Evolutionary conservation across 2,797 vertebrate species (phyloP).

Genomic region (Thripadectes ignobilis): DNA sequence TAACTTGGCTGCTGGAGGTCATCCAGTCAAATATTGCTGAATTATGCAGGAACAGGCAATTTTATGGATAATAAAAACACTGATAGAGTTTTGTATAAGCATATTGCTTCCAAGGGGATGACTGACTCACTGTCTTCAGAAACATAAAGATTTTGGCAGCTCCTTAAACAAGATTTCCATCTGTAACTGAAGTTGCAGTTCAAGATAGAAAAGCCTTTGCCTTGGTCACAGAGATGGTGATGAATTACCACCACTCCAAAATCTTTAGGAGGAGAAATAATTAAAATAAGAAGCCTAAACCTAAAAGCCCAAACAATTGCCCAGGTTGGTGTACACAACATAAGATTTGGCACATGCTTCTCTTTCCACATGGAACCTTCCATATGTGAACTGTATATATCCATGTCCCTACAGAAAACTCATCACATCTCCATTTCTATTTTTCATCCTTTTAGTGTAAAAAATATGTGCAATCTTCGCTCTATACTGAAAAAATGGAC

Average conservation of each 20-base stretch:
- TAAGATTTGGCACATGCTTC: not conserved
- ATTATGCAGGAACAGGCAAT: constrained; percentile 3
- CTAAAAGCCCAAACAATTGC: not conserved
- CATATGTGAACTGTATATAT: not conserved
- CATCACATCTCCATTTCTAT: not conserved
- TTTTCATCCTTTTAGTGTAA: not conserved
- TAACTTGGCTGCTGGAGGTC: not conserved
- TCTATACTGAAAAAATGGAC: not conserved
- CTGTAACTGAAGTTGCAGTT: not conserved
- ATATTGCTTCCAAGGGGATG: not conserved
- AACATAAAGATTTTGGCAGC: not conserved
- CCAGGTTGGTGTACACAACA: not conserved
- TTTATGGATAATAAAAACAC: constrained; percentile 26
- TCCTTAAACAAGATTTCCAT: not conserved
- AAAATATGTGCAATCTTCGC: not conserved
- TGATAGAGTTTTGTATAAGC: constrained; percentile 1
- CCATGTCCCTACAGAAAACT: not conserved
- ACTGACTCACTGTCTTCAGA: not conserved
- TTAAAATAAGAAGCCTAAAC: not conserved
- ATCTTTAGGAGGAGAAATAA: not conserved
- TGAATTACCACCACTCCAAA: not conserved
- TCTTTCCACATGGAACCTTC: not conserved
- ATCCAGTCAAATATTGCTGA: not conserved
- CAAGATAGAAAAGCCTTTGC: not conserved
- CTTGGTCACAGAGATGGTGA: not conserved